Base-by-base conservation (phyloP, 1,140 invertebrate species). In the Copidosoma floridanum region DNA sequence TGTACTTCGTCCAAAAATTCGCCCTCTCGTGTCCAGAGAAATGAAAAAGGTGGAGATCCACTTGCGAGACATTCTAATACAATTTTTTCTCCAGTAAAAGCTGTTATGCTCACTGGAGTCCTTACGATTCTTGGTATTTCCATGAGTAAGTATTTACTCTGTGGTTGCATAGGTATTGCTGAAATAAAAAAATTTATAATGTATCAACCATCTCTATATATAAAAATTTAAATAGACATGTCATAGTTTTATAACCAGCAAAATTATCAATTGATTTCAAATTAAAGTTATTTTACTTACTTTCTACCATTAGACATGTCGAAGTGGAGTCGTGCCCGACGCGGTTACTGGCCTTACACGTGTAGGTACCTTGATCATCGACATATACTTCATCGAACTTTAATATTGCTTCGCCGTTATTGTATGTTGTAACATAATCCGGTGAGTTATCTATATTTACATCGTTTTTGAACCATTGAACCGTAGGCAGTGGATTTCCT, bases 381-480 rank as follows among this genome's bases (percentile, higher is more conserved):
- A 82, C 41, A 43, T 74, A 73, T 6, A 85, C 72, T 73, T 86
- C 81, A 59, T 85, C 86, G 65, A 85, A 86, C 67, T 82, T 85
- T 65, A 88, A 71, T 23, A 84, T 69, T 37, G 85, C 85, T 53
- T 86, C 83, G 2, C 86, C 86, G 57, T 87, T 86, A 64, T 86
- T 86, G 54, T 84, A 87, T 7, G 84, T 86, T 20, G 84, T 85
- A 32, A 81, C 70, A 71, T 89, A 91, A 71, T 91, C 87, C 2
- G 88, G 85, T 27, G 82, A 88, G 74, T 86, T 86, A 68, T 90
- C 88, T 40, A 94, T 84, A 65, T 90, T 89, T 0, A 81, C 75
- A 29, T 85, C 85, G 68, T 91, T 86, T 72, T 91, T 92, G 65
- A 83, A 89, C 91, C 92, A 94, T 48, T 86, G 86, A 2, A 93